phyloP scores from a whole-genome alignment of 2,888 invertebrate genomes.

The Cremastinae sp. region DNA sequence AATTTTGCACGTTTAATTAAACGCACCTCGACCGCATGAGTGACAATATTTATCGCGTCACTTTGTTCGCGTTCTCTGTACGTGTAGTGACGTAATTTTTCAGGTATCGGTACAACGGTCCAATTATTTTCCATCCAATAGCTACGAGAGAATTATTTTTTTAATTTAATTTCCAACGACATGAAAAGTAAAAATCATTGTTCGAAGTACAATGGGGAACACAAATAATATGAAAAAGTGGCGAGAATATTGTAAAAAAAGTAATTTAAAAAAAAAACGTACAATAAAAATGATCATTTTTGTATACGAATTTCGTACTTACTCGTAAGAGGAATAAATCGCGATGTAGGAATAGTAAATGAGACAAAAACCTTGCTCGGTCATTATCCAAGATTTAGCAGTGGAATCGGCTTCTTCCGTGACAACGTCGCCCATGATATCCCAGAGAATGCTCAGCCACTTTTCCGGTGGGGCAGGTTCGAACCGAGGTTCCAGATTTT shows the following conservation, averaged over 20 bases:
- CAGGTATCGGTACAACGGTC: conserved; percentile 57
- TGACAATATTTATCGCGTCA: neutral
- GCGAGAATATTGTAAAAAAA: no score
- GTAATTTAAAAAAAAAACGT: no score
- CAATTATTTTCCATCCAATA: conserved; percentile 68
- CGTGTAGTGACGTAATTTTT: conserved; percentile 13
- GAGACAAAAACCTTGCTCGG: conserved; percentile 69
- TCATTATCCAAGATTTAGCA: conserved; percentile 61
- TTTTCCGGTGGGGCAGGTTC: conserved; percentile 61
- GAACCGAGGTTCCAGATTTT: conserved; percentile 60
- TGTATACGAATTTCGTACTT: conserved; percentile 31
- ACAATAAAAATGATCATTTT: no score
- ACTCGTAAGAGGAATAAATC: conserved; percentile 66
- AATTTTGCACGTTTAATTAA: neutral
- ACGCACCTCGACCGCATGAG: conserved; percentile 8
- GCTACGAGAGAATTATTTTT: conserved; percentile 53
- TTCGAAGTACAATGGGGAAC: no score
- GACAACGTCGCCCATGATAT: conserved; percentile 61
- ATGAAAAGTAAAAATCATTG: no score
- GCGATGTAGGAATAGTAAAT: conserved; percentile 52
- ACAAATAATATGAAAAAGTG: no score
- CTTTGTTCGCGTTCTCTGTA: conserved; percentile 6
- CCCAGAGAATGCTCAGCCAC: conserved; percentile 69
- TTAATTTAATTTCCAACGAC: neutral
- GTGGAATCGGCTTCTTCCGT: neutral